Conservation (phyloP, 2,797 vertebrate species). For the Dipus sagitta region DNA sequence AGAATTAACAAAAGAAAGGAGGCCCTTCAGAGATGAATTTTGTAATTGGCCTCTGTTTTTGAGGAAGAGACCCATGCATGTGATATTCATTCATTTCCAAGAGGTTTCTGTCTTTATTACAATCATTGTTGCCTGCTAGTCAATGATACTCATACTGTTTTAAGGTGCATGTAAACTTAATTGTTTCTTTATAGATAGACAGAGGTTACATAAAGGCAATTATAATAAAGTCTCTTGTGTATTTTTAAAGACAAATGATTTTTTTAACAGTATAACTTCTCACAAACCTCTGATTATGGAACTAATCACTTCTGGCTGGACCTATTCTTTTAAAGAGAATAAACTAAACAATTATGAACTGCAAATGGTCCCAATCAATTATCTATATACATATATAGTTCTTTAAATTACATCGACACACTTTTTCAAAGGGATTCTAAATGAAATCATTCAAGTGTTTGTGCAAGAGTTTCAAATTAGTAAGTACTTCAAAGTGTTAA, state of each 20-base stretch:
- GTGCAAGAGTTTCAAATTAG: neutral
- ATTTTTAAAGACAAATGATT: slow-evolving; percentile 42
- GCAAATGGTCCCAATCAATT: slow-evolving; percentile 31
- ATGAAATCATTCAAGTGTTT: neutral
- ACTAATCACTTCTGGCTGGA: neutral
- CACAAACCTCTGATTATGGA: neutral
- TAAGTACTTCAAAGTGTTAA: neutral
- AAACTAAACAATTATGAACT: slow-evolving; percentile 24
- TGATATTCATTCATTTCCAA: neutral
- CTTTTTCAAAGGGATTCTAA: neutral
- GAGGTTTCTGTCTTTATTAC: neutral
- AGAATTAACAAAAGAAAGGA: slow-evolving; percentile 51
- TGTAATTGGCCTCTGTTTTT: slow-evolving; percentile 30
- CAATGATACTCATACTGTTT: neutral
- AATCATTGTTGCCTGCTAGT: neutral
- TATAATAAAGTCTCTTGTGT: neutral
- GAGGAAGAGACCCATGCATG: neutral
- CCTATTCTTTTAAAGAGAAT: neutral
- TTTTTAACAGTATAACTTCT: slow-evolving; percentile 54
- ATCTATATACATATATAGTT: too few species aligned
- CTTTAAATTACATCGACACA: neutral
- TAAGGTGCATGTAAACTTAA: slow-evolving; percentile 5
- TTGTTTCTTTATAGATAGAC: neutral
- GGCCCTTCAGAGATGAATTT: neutral
- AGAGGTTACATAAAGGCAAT: neutral